Percentiles rank a stretch among this genome's conserved stretches.
Conservation (phyloP, 2,113 vertebrate genomes). For the Petrocephalus microphthalmus region DNA sequence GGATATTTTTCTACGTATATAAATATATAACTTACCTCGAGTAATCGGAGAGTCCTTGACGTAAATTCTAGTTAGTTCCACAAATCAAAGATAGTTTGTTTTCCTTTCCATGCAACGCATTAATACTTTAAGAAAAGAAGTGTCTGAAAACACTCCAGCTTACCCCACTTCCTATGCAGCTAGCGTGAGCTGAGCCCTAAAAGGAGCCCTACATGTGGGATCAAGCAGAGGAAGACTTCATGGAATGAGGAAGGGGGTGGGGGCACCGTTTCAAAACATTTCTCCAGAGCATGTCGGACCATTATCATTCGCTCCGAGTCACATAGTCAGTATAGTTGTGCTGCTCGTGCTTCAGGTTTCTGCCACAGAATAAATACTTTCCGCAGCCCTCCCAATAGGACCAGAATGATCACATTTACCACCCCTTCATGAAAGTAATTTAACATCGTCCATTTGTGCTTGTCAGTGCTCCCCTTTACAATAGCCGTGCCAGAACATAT, state of each 20-base stretch:
- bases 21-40: conserved; percentile 1
- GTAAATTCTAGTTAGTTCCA: not conserved
- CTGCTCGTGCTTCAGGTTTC: not conserved
- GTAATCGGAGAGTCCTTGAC: not conserved
- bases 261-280: not conserved
- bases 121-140: not conserved
- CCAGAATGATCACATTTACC: not conserved
- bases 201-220: conserved; percentile 4
- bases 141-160: not conserved
- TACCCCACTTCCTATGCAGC: not conserved
- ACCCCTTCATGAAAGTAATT: not conserved
- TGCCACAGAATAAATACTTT: not conserved
- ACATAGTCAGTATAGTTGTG: not conserved
- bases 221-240: not conserved
- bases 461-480: not conserved
- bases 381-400: not conserved
- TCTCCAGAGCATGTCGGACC: not conserved
- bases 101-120: not conserved
- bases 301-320: not conserved
- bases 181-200: conserved; percentile 3
- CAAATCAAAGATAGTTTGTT: not conserved
- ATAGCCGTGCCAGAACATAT: not conserved
- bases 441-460: not conserved
- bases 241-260: not conserved
- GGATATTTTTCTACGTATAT: not conserved